Evolutionary conservation across 1,140 invertebrate species (phyloP).

Genomic region (Ptiloglossa arizonensis): DNA sequence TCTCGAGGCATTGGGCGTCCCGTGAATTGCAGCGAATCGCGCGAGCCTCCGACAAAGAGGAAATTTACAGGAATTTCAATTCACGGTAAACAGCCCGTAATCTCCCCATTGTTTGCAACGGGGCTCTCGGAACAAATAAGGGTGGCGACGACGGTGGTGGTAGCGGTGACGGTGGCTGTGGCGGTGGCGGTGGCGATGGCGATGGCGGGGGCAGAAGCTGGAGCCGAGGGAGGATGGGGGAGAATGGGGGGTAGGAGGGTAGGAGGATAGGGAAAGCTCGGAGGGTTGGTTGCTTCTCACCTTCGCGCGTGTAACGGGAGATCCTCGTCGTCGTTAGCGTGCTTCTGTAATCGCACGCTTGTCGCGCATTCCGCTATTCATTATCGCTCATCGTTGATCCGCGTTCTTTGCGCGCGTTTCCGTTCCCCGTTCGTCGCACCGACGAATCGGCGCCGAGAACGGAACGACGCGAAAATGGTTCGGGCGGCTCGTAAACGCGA

Average conservation of each 20-base stretch:
- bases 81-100: slow-evolving; percentile 40
- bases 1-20: not conserved
- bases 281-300: slow-evolving; percentile 10
- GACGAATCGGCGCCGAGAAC: not conserved
- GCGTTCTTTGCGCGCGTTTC: not conserved
- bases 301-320: slow-evolving; percentile 31
- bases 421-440: not conserved
- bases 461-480: not conserved
- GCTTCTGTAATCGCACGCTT: slow-evolving; percentile 29
- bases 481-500: not conserved
- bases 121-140: slow-evolving; percentile 39
- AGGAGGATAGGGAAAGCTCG: too few species aligned
- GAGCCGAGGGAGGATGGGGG: too few species aligned
- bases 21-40: not conserved
- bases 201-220: too few species aligned
- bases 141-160: not conserved
- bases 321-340: slow-evolving; percentile 31
- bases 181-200: too few species aligned
- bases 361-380: slow-evolving; percentile 16
- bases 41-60: slow-evolving; percentile 10
- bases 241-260: too few species aligned
- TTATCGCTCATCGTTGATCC: slow-evolving; percentile 12
- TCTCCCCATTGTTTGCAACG: slow-evolving; percentile 32
- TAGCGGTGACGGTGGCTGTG: not conserved
- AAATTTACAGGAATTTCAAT: slow-evolving; percentile 51